Evolutionary conservation across 2,113 vertebrate genomes (phyloP).

Genomic region (Dasyornis broadbenti): DNA sequence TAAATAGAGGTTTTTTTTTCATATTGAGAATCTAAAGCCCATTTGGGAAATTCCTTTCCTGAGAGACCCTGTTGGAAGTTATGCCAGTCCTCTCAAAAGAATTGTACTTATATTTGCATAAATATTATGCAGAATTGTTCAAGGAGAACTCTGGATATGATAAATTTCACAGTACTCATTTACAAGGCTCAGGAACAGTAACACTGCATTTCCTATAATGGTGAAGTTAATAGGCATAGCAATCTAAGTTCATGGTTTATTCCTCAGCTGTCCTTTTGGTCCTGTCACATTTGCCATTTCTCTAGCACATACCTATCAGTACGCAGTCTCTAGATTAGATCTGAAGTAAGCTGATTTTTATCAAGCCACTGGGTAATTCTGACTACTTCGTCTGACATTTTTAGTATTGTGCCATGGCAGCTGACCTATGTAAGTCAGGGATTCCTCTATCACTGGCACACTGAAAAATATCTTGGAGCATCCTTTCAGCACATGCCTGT

Average conservation of each 20-base stretch:
- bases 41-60: not conserved
- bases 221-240: not conserved
- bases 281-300: not conserved
- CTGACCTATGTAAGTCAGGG: conserved; percentile 18
- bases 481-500: not conserved
- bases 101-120: not conserved
- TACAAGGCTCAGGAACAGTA: not conserved
- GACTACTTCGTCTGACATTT: conserved; percentile 21
- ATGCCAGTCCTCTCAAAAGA: not conserved
- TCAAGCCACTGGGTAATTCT: conserved; percentile 45
- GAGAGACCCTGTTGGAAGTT: not conserved
- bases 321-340: conserved; percentile 28
- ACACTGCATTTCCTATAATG: not conserved
- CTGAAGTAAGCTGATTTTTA: conserved; percentile 61
- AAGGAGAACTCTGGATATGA: not conserved
- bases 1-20: not conserved
- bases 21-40: not conserved
- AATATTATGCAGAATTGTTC: not conserved
- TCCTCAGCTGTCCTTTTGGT: not conserved
- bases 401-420: not conserved
- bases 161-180: not conserved
- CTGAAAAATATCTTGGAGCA: not conserved
- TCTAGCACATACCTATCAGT: not conserved
- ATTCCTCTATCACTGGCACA: not conserved
- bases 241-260: not conserved